Evolutionary conservation across 2,888 invertebrate species (phyloP).

Genomic region (Leptopilina syphax): DNA sequence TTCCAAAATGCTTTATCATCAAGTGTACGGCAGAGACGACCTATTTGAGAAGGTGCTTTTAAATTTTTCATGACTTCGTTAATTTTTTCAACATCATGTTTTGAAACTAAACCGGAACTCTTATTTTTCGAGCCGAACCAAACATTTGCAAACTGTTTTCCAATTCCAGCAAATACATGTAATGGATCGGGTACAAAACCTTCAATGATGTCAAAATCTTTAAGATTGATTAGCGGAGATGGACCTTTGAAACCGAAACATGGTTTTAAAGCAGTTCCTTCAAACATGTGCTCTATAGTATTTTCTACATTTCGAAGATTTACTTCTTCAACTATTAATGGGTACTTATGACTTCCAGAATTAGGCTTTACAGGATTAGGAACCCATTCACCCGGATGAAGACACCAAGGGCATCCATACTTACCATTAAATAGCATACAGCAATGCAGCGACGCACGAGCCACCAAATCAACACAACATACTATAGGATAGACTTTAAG

Average conservation of each 20-base stretch:
- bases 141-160: neutral
- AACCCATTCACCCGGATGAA: conserved; percentile 46
- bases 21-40: neutral
- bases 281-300: conserved; percentile 40
- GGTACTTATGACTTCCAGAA: neutral
- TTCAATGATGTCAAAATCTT: conserved; percentile 44
- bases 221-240: conserved; percentile 37
- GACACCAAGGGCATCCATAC: conserved; percentile 47
- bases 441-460: neutral
- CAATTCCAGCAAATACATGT: conserved; percentile 42
- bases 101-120: neutral
- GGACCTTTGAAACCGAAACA: conserved; percentile 12
- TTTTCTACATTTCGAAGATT: conserved; percentile 38
- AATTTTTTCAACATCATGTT: neutral
- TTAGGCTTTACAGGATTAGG: neutral
- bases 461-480: conserved; percentile 49
- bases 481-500: conserved; percentile 40
- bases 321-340: conserved; percentile 14
- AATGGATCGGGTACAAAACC: conserved; percentile 47
- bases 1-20: neutral
- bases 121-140: conserved; percentile 22
- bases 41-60: neutral
- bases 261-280: neutral
- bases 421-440: conserved; percentile 28
- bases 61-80: neutral